These are phyloP conservation scores for Azemiops feae DNA, from an alignment of 2,113 vertebrate genomes.

Conservation along the genomic window DNA sequence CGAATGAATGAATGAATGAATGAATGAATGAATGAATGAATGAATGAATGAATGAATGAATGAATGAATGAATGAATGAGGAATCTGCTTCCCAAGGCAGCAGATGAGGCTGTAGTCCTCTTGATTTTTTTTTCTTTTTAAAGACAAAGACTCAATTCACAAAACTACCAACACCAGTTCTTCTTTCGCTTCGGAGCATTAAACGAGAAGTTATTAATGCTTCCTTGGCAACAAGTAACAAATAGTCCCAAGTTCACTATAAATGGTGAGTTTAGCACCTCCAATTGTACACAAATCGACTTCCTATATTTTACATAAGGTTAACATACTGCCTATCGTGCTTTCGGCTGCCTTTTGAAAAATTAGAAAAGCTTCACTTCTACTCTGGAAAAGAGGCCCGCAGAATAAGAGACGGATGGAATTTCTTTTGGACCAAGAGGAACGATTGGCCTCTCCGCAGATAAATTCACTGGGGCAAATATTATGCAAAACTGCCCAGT, in stretches of 20 bases:
- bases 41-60: not conserved
- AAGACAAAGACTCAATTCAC: not conserved
- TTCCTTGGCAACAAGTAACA: not conserved
- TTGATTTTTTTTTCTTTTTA: not conserved
- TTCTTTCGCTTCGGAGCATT: not conserved
- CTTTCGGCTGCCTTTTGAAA: not conserved
- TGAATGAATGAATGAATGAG: too few relatives aligned
- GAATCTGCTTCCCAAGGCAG: not conserved
- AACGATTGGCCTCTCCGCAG: not conserved
- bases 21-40: not conserved
- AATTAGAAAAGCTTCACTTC: not conserved
- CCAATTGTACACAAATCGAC: not conserved
- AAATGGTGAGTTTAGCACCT: not conserved
- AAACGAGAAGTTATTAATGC: slow-evolving; percentile 9
- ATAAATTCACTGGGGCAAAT: not conserved
- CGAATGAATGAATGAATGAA: not conserved
- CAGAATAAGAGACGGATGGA: not conserved
- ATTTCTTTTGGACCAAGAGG: not conserved
- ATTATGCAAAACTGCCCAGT: not conserved
- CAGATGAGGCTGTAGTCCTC: not conserved
- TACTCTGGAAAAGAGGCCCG: not conserved
- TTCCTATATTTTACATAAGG: not conserved
- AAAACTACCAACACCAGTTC: not conserved
- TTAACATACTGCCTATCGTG: fast-evolving
- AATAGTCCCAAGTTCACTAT: not conserved